Base-by-base conservation (phyloP, 2,113 vertebrate genomes). In the Rana temporaria region DNA sequence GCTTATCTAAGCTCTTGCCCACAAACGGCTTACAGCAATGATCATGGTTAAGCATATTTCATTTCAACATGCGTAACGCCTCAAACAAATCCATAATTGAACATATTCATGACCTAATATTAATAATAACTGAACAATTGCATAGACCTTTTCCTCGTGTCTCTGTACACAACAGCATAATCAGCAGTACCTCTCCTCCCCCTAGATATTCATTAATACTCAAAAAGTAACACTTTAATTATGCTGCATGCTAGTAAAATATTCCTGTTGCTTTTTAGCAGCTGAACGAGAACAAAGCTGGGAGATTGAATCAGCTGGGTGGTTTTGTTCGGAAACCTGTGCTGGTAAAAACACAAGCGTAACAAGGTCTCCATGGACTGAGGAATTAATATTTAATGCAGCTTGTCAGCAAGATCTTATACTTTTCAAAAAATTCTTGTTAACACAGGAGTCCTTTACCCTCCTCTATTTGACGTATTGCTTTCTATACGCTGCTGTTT, bases 341-440 rank as follows among this genome's bases (percentile, higher is more conserved):
- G 81, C 81, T 83, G 81, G 81, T 78, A 64, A 86, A 78, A 32
- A 63, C 88, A 74, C 88, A 87, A 87, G 88, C 88, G 87, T 94
- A 92, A 94, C 88, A 92, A 93, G 90, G 91, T 93, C 92, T 93
- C 92, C 68, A 20, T 63, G 90, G 93, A 90, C 92, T 90, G 86
- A 81, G 87, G 92, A 91, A 93, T 93, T 91, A 94, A 94, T 93
- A 93, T 94, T 95, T 94, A 94, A 94, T 93, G 86, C 86, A 0
- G 52, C 91, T 91, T 94, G 94, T 94, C 93, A 93, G 92, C 92
- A 92, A 90, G 91, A 91, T 90, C 90, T 91, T 86, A 89, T 83
- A 81, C 89, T 87, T 86, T 84, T 90, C 86, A 83, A 86, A 87
- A 90, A 90, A 90, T 63, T 86, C 91, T 90, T 2, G 52, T 90